phyloP scores from a whole-genome alignment of 2,113 vertebrate species.

The Hippocampus barbouri region DNA sequence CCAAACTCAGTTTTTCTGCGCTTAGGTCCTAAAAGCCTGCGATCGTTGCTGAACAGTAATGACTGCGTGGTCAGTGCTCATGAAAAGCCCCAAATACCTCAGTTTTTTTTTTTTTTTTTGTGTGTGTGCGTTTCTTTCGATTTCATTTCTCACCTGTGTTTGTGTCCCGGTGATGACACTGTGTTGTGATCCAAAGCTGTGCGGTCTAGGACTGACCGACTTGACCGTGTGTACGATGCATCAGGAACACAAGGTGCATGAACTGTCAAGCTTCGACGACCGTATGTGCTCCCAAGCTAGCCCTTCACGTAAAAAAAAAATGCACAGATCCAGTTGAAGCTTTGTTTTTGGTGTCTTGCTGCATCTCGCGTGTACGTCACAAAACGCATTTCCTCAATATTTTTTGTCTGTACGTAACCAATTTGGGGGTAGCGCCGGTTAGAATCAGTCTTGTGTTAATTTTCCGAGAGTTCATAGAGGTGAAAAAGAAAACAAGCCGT shows the following conservation, averaged over 20 bases:
- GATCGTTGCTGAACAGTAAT: background rate
- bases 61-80: slow-evolving; percentile 2
- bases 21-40: background rate
- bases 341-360: slow-evolving; percentile 61
- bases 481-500: background rate
- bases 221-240: slow-evolving; percentile 23
- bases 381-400: slow-evolving; percentile 45
- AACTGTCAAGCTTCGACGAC: slow-evolving; percentile 40
- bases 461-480: background rate
- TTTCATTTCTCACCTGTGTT: slow-evolving; percentile 12
- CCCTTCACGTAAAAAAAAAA: slow-evolving; percentile 46
- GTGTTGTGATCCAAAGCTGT: slow-evolving; percentile 34
- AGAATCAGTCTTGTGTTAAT: slow-evolving; percentile 10
- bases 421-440: slow-evolving; percentile 32
- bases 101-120: no score
- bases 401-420: slow-evolving; percentile 45
- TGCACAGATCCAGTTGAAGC: slow-evolving; percentile 66
- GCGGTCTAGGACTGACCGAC: slow-evolving; percentile 11
- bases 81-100: slow-evolving; percentile 25
- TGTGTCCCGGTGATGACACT: background rate
- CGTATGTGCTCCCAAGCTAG: slow-evolving; percentile 63
- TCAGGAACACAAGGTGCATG: slow-evolving; percentile 45
- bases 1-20: background rate
- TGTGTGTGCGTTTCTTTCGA: background rate
- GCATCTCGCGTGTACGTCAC: slow-evolving; percentile 52